Conservation (phyloP, 2,797 vertebrate genomes). For the Euthynnus affinis region DNA sequence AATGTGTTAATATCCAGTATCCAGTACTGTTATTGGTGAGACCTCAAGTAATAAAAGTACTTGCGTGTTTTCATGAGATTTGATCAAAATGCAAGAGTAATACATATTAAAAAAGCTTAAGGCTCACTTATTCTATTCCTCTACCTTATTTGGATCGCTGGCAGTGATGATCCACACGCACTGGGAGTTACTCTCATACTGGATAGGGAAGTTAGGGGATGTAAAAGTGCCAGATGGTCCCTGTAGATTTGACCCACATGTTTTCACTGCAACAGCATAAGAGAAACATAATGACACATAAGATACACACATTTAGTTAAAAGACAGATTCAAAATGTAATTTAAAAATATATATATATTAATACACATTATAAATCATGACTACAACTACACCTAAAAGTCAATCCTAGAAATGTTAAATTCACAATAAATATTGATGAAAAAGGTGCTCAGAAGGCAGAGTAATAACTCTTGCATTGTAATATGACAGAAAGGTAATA, state of each 20-base stretch:
- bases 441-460: conserved; percentile 38
- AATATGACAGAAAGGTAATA: conserved; percentile 71
- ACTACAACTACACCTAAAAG: conserved; percentile 1
- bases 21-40: not conserved
- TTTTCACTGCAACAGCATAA: conserved; percentile 89
- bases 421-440: conserved; percentile 54
- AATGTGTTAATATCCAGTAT: not conserved
- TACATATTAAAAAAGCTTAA: not conserved
- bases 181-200: conserved; percentile 98
- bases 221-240: conserved; percentile 96
- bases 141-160: conserved; percentile 95
- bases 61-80: conserved; percentile 5
- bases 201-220: conserved; percentile 97
- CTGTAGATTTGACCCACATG: conserved; percentile 95
- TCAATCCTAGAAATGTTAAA: conserved; percentile 4
- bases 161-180: conserved; percentile 98
- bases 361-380: conserved; percentile 10
- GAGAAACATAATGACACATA: conserved; percentile 2
- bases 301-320: not conserved
- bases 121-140: not conserved
- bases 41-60: not conserved
- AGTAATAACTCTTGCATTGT: conserved; percentile 61
- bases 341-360: not conserved
- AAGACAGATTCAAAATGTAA: conserved; percentile 3
- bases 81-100: conserved; percentile 3